Percentiles rank a stretch among this genome's conserved stretches.
These are phyloP conservation scores for Apotomis turbidana DNA, from an alignment of 2,888 invertebrate species.

Conservation along the genomic window DNA sequence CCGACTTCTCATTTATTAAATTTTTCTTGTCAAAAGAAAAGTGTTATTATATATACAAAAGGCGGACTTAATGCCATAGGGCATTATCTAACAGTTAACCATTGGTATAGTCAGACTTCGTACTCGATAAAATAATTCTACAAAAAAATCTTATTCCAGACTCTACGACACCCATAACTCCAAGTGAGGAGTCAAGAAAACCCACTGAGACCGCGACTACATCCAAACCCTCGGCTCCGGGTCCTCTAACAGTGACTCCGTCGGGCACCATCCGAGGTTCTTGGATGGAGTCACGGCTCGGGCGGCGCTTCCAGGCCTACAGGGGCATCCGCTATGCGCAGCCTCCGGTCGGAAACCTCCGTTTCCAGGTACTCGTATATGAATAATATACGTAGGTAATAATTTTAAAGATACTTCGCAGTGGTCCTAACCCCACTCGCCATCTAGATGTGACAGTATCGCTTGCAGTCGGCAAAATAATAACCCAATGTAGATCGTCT, in stretches of 20 bases:
- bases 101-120: too few species aligned
- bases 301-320: slow-evolving; percentile 69
- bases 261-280: slow-evolving; percentile 69
- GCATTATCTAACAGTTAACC: too few species aligned
- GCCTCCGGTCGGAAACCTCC: slow-evolving; percentile 62
- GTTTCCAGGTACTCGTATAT: slow-evolving; percentile 68
- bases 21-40: too few species aligned
- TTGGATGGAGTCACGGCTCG: slow-evolving; percentile 64
- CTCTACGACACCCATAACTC: not conserved
- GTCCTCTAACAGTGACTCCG: slow-evolving; percentile 42
- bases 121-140: not conserved
- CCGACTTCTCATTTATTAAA: too few species aligned
- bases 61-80: too few species aligned
- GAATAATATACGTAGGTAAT: not conserved
- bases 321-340: slow-evolving; percentile 72
- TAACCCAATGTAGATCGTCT: too few species aligned
- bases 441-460: too few species aligned
- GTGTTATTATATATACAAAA: too few species aligned
- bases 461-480: too few species aligned
- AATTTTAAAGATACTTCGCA: too few species aligned
- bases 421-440: too few species aligned
- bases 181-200: not conserved
- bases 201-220: not conserved
- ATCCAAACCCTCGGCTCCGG: not conserved
- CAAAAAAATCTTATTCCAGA: slow-evolving; percentile 7